phyloP scores from a whole-genome alignment of 2,113 vertebrate species.

The Indri indri region DNA sequence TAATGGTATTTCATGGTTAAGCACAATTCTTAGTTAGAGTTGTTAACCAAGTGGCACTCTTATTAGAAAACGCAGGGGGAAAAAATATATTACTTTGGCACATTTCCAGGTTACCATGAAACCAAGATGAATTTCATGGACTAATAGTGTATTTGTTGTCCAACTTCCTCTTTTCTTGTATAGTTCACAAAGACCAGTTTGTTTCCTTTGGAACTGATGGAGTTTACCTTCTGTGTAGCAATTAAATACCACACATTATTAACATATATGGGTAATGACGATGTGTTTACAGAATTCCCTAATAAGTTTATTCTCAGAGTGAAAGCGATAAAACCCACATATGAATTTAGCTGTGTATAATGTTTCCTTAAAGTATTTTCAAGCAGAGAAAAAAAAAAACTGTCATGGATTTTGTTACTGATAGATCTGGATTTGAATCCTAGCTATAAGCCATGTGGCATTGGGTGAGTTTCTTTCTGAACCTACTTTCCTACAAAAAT shows the following conservation, averaged over 20 bases:
- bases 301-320: neutral
- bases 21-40: neutral
- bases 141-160: neutral
- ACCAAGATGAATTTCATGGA: neutral
- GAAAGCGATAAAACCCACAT: neutral
- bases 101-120: neutral
- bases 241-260: neutral
- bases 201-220: neutral
- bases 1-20: neutral
- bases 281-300: neutral
- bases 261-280: neutral
- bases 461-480: neutral
- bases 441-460: neutral
- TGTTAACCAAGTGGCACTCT: neutral
- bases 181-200: neutral
- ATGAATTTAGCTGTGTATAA: neutral
- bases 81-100: neutral
- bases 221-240: neutral
- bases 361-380: neutral
- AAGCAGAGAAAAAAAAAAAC: neutral
- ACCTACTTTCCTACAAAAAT: neutral
- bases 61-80: neutral
- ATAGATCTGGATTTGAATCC: neutral
- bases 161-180: neutral
- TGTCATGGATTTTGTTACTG: neutral